Percentiles rank a stretch among this genome's conserved stretches.
These are phyloP conservation scores for Neopipo cinnamomea DNA, from an alignment of 2,113 vertebrate genomes.

Conservation along the genomic window DNA sequence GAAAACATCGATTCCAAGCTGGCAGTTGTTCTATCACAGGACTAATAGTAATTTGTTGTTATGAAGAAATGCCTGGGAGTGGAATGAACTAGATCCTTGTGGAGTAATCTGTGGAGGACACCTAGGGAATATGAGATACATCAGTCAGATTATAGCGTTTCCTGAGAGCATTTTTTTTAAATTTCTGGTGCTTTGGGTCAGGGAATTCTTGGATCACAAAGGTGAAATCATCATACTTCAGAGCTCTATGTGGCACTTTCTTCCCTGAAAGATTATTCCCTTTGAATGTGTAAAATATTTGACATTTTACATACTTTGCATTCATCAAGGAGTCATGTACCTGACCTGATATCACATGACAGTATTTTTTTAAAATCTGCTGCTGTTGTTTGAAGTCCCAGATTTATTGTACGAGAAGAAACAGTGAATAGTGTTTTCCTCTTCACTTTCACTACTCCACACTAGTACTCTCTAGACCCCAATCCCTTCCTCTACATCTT, in stretches of 20 bases:
- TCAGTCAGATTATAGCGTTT: background rate
- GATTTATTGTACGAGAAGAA: background rate
- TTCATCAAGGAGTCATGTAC: background rate
- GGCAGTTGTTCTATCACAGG: background rate
- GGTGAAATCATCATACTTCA: background rate
- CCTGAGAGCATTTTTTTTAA: background rate
- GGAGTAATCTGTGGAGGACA: background rate
- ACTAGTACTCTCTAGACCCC: rapidly evolving
- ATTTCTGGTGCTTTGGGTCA: background rate
- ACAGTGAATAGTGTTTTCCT: background rate
- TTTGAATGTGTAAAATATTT: background rate
- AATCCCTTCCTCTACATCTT: background rate
- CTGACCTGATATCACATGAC: background rate
- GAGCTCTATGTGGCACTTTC: background rate
- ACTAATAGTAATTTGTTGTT: background rate
- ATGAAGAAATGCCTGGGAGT: background rate
- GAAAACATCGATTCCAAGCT: background rate
- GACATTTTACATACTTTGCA: background rate
- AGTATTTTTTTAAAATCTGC: background rate
- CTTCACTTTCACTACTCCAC: background rate
- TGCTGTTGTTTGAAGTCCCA: background rate
- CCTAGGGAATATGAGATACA: background rate
- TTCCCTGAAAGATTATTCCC: background rate
- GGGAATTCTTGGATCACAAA: background rate
- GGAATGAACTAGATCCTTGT: background rate